Conservation (phyloP, 92 coral and sea anemone species). For the Heteractis magnifica region DNA sequence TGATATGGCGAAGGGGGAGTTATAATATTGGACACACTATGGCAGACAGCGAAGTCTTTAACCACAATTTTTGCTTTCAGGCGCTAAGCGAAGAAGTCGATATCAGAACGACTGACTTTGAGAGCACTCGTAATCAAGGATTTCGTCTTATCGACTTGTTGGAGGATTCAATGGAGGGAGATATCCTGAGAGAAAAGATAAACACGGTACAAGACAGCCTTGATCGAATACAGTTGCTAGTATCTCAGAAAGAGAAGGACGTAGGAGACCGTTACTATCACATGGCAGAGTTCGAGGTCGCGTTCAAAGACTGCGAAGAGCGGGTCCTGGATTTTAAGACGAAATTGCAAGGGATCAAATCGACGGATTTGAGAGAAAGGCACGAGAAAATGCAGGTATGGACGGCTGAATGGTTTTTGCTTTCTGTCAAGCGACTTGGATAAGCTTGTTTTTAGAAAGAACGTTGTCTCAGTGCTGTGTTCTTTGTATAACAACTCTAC, state of each 20-base stretch:
- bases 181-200: slow-evolving; percentile 58
- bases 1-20: slow-evolving; percentile 6
- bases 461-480: background rate
- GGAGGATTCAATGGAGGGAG: slow-evolving; percentile 60
- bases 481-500: background rate
- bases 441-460: slow-evolving; percentile 16
- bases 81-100: slow-evolving; percentile 90
- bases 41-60: slow-evolving; percentile 51
- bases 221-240: slow-evolving; percentile 72
- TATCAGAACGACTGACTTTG: slow-evolving; percentile 71
- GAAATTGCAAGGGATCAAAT: slow-evolving; percentile 42
- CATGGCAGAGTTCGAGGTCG: slow-evolving; percentile 68
- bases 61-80: slow-evolving; percentile 93
- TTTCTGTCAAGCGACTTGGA: background rate
- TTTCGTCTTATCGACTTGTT: slow-evolving; percentile 63
- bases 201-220: slow-evolving; percentile 68
- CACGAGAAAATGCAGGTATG: slow-evolving; percentile 63
- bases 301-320: slow-evolving; percentile 65
- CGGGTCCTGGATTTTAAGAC: slow-evolving; percentile 54
- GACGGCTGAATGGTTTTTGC: slow-evolving; percentile 6
- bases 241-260: slow-evolving; percentile 57
- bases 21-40: slow-evolving; percentile 11
- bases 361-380: slow-evolving; percentile 38
- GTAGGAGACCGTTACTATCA: slow-evolving; percentile 59
- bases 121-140: slow-evolving; percentile 73